Evolutionary conservation across 1,140 invertebrate species (phyloP), one percentile per base, ranked within the genome.

Genomic region (Pectinophora gossypiella): DNA sequence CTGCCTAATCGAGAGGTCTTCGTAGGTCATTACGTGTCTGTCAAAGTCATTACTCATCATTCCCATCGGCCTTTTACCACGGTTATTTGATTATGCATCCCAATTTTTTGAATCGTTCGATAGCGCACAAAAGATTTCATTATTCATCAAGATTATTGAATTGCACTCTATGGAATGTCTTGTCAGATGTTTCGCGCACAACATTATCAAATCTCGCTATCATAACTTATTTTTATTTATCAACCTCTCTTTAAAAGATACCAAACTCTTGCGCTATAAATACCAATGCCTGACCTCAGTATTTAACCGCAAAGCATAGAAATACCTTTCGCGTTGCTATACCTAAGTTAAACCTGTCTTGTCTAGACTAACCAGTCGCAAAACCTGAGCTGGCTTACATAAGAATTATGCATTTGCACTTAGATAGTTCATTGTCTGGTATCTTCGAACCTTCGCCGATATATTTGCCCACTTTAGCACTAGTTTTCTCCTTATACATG

Each of bases 311-410:
- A 32, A 32, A 32, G 27, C 27, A 12, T 32, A 7, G 27, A 32
- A 32, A 32, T 32, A 23, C 10, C 22, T 23, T 12, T 12, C 36
- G 36, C 36, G 10, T 15, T 15, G 15, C 36, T 9, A n/a, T 40
- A 16, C 2, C 16, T 16, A 40, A 40, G 36, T 15, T 40, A 32
- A 9, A 32, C 27, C 27, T 32, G 2, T 32, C 27, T 32, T 12
- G 46, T 35, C 42, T 54, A 63, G 56, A 20, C 44, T 67, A 76
- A 72, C 68, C 66, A 67, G 68, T 75, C 16, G 36, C 10, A 40
- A 12, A 32, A 32, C 27, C 27, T 12, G 27, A 12, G 1, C n/a
- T 32, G 9, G 27, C 27, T 40, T 40, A 15, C 36, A 40, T 40
- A 40, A 40, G 5, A 27, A 13, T 42, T 40, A 66, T 61, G 55